Evolutionary conservation across 2,888 invertebrate genomes (phyloP).

Genomic region (Aphodius granarius): DNA sequence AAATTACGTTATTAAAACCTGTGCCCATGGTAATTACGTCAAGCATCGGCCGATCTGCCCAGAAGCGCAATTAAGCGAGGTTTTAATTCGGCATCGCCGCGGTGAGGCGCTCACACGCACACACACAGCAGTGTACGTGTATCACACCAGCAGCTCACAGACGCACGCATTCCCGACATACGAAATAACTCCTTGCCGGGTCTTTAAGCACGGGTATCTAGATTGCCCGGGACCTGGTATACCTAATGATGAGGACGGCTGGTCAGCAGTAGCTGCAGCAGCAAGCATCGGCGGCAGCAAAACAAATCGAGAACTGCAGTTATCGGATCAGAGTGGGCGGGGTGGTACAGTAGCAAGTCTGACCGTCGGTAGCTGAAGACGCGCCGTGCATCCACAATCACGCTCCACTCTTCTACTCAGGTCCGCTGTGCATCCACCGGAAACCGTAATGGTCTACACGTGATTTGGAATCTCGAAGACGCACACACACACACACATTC

Average conservation of each 20-base stretch:
- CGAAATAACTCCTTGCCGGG: background rate
- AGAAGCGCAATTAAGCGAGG: constrained; percentile 18
- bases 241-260: constrained; percentile 44
- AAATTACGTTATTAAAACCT: constrained; percentile 17
- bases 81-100: constrained; percentile 34
- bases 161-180: background rate
- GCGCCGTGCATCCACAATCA: constrained; percentile 45
- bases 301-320: constrained; percentile 50
- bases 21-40: constrained; percentile 15
- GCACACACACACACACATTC: background rate
- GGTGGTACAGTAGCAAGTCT: constrained; percentile 41
- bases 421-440: constrained; percentile 44
- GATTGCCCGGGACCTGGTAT: constrained; percentile 38
- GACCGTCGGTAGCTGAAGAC: constrained; percentile 44
- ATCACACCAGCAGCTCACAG: constrained; percentile 1
- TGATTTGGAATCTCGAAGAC: constrained; percentile 50
- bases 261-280: constrained; percentile 5
- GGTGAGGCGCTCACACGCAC: constrained; percentile 6
- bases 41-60: constrained; percentile 10
- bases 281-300: constrained; percentile 40
- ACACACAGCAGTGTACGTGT: constrained; percentile 3
- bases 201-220: constrained; percentile 23
- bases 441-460: constrained; percentile 54
- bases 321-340: constrained; percentile 53
- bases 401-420: constrained; percentile 33